These are phyloP conservation scores for Tachycineta bicolor DNA, from an alignment of 2,113 vertebrate genomes.

Conservation along the genomic window DNA sequence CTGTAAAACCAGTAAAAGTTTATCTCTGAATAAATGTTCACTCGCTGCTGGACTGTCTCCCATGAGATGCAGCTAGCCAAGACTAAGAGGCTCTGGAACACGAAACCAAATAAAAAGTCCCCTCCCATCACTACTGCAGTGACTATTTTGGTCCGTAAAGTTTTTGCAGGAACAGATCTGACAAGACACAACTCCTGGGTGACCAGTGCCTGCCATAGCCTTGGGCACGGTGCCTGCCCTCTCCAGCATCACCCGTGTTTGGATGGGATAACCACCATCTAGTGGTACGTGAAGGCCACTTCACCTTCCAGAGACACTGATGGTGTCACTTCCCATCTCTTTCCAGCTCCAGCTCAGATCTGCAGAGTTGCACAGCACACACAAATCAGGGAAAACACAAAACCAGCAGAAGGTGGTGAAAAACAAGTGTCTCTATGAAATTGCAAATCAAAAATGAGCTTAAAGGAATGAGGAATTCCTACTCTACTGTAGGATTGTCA, in stretches of 20 bases:
- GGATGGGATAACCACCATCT: constrained; percentile 44
- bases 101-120: not conserved
- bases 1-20: not conserved
- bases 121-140: not conserved
- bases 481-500: accelerated
- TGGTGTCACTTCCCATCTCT: not conserved
- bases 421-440: not conserved
- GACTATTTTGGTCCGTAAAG: accelerated
- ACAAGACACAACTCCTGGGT: no score
- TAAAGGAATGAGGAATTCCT: not conserved
- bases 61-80: not conserved
- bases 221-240: not conserved
- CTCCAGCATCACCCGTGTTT: not conserved
- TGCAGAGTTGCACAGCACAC: not conserved
- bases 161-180: not conserved
- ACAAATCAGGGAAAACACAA: not conserved
- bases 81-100: not conserved
- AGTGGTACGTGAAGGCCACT: constrained; percentile 4
- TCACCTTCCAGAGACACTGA: not conserved
- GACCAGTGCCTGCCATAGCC: accelerated
- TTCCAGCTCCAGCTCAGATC: not conserved
- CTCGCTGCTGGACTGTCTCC: not conserved
- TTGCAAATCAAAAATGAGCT: not conserved
- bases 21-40: not conserved
- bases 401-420: not conserved